Base-by-base conservation (phyloP, 2,797 vertebrate species). In the Hydrocynus forskahlii region DNA sequence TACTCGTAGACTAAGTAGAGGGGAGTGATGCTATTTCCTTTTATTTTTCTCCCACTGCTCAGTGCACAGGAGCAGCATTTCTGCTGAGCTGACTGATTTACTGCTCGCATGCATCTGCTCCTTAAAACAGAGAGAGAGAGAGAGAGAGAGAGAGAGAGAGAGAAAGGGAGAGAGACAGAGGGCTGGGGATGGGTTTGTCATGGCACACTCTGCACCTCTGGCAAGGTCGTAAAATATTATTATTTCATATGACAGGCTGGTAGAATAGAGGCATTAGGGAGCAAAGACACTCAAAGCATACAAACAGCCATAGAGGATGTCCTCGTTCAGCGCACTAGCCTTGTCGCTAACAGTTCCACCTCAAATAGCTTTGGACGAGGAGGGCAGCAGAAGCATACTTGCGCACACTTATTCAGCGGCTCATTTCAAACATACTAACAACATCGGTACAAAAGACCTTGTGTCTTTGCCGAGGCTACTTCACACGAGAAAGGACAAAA, bases 201-300 rank as follows among this genome's bases (percentile, higher is more conserved):
- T 35, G 76, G 81, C 72, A 73, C 76, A 69, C 71, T 76, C 75
- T n/a, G 62, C 83, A 86, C 86, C 84, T 76, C 83, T 76, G 83
- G 85, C 85, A 88, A 87, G 85, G 86, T 88, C 86, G 81, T 71
- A 63, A 78, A 80, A 86, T 83, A 87, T 81, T 79, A 87, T 83
- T 80, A 85, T 85, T 86, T 83, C 81, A 84, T 84, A 73, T 81
- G 84, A 86, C 86, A 82, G 81, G 54, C 79, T 62, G 52, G 83
- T 17, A 66, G 83, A 79, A 79, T 71, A 76, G 79, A 80, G 78
- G 82, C 80, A 81, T 75, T 75, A 81, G 81, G 81, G 76, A 75
- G 74, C 57, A 75, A 79, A 78, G 48, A 73, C 84, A 75, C 67
- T 82, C 52, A 80, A 81, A 83, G 78, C 68, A 88, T 72, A 71